Evolutionary conservation across 37 sponge, comb jelly and placozoan genomes (phyloP).

Genomic region (Bolinopsis microptera): DNA sequence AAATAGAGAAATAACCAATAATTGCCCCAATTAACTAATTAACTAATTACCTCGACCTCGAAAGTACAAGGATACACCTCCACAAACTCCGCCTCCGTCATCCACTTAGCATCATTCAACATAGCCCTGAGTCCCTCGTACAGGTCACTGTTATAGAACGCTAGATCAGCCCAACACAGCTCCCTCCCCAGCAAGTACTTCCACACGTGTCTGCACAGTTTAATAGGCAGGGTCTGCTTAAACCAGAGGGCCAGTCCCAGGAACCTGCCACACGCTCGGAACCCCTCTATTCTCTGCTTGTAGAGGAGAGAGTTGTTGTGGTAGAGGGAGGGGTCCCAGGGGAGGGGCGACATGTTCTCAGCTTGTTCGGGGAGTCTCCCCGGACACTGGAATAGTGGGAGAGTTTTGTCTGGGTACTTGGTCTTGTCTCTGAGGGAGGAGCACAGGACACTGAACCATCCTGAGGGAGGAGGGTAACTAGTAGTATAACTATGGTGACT

Average conservation of each 20-base stretch:
- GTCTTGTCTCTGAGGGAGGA: not conserved
- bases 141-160: constrained; percentile 91
- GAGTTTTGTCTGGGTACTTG: constrained; percentile 54
- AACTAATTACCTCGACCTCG: not conserved
- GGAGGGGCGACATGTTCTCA: constrained; percentile 43
- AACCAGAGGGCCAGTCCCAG: constrained; percentile 85
- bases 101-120: constrained; percentile 65
- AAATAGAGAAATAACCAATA: too few relatives aligned
- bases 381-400: constrained; percentile 39
- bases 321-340: constrained; percentile 31
- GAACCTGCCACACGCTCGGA: constrained; percentile 78
- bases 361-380: constrained; percentile 53
- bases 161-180: constrained; percentile 92
- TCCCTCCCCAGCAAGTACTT: constrained; percentile 84
- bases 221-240: constrained; percentile 82
- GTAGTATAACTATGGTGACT: too few relatives aligned
- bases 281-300: constrained; percentile 52
- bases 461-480: too few relatives aligned
- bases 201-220: constrained; percentile 86
- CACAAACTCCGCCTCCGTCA: constrained; percentile 48
- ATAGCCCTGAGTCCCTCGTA: constrained; percentile 77
- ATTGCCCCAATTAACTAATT: too few relatives aligned
- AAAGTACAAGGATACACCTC: constrained; percentile 54
- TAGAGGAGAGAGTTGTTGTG: not conserved
- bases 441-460: constrained; percentile 65